Conservation (phyloP, 2,797 vertebrate genomes). For the Rachycentron canadum region DNA sequence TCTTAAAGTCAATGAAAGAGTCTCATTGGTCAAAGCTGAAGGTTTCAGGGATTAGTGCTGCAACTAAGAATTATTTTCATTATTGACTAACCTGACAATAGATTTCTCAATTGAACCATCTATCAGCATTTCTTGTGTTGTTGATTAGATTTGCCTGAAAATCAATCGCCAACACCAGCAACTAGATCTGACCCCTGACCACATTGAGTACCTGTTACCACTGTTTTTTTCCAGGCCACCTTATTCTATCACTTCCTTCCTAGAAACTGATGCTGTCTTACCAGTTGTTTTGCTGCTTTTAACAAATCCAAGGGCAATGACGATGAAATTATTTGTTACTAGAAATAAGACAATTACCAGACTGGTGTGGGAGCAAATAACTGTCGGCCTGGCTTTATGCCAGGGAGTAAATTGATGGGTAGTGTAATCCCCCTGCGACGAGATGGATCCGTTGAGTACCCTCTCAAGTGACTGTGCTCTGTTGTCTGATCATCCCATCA, state of each 20-base stretch:
- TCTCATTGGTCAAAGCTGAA: not conserved
- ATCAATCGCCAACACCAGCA: not conserved
- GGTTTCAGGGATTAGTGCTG: not conserved
- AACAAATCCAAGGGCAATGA: conserved; percentile 36
- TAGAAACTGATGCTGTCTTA: not conserved
- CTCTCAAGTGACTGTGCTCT: conserved; percentile 39
- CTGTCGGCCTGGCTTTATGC: conserved; percentile 38
- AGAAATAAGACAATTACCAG: conserved; percentile 48
- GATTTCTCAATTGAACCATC: too few species aligned
- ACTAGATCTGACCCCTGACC: conserved; percentile 5
- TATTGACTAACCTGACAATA: not conserved
- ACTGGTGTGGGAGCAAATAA: conserved; percentile 40
- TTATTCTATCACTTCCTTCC: not conserved
- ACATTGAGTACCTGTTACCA: not conserved
- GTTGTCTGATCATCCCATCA: conserved; percentile 38
- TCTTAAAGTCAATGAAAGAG: not conserved
- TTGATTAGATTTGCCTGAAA: too few species aligned
- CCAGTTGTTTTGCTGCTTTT: conserved; percentile 31
- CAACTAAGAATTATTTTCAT: not conserved
- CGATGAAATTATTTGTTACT: conserved; percentile 37
- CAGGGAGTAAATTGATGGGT: conserved; percentile 60
- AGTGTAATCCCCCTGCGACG: conserved; percentile 53
- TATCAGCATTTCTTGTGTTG: not conserved
- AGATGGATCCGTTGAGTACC: conserved; percentile 33
- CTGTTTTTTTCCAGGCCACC: not conserved